Evolutionary conservation across 2,888 invertebrate species (phyloP).

Genomic region (Troides aeacus): DNA sequence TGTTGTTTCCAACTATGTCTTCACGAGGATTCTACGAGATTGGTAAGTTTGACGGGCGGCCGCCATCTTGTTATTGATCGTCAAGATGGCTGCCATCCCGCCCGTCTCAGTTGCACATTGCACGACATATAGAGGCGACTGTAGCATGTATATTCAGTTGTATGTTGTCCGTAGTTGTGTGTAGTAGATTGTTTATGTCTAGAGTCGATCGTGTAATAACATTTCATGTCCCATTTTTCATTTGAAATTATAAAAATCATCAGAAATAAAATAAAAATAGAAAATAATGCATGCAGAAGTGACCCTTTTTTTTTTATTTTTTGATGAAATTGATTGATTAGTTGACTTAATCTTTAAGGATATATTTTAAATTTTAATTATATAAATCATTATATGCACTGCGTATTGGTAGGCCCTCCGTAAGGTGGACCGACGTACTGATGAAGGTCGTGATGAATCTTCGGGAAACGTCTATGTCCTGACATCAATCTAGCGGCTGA

Average conservation of each 20-base stretch:
- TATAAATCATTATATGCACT: too few species aligned
- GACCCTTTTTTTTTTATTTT: too few species aligned
- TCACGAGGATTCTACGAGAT: conserved; percentile 75
- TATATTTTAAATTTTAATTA: too few species aligned
- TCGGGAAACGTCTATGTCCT: too few species aligned
- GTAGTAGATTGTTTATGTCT: conserved; percentile 11
- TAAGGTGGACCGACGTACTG: too few species aligned
- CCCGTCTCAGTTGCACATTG: conserved; percentile 24
- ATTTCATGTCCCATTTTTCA: conserved; percentile 1
- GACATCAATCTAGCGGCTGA: too few species aligned
- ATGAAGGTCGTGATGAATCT: too few species aligned
- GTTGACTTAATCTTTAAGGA: too few species aligned
- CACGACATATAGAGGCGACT: conserved; percentile 28
- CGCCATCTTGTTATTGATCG: conserved; percentile 34
- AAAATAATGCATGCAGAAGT: not conserved
- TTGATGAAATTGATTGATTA: too few species aligned
- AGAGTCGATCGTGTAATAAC: conserved; percentile 12
- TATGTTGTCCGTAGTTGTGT: conserved; percentile 10
- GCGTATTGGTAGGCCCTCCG: too few species aligned
- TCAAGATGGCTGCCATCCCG: conserved; percentile 31
- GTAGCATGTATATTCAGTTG: conserved; percentile 20
- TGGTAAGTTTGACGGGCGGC: conserved; percentile 56
- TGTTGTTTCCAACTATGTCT: conserved; percentile 54
- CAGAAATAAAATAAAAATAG: not conserved
- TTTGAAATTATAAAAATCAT: not conserved